phyloP scores from a whole-genome alignment of 2,797 vertebrate species.

The Falco columbarius region DNA sequence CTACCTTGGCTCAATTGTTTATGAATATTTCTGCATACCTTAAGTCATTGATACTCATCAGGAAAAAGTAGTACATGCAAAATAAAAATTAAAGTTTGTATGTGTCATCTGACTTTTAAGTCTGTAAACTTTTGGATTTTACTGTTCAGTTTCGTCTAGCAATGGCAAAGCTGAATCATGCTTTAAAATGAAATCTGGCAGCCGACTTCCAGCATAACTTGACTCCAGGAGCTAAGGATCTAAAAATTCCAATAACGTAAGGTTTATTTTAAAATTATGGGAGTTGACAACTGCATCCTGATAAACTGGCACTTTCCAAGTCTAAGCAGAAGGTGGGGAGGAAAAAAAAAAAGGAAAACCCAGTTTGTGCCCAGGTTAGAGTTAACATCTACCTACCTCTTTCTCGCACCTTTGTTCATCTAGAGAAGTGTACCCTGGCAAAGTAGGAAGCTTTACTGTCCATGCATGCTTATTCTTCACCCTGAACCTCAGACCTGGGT shows the following conservation, averaged over 20 bases:
- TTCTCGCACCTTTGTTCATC: background rate
- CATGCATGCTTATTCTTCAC: background rate
- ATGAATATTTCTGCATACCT: background rate
- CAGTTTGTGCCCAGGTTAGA: background rate
- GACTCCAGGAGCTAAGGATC: background rate
- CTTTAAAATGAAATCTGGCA: constrained; percentile 21
- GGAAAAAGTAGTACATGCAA: background rate
- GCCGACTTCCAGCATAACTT: background rate
- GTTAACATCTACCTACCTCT: background rate
- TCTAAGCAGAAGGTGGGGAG: background rate
- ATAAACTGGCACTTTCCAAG: background rate
- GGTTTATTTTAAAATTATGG: background rate
- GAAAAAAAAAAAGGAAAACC: background rate
- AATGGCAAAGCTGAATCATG: background rate
- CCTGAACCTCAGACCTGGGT: background rate
- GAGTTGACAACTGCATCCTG: background rate
- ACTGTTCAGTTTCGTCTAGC: background rate
- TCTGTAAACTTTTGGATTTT: background rate
- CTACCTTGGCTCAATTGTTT: background rate
- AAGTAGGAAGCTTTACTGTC: background rate
- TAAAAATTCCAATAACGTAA: background rate
- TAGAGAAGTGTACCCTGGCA: background rate
- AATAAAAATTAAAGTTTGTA: constrained; percentile 6
- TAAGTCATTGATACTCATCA: background rate
- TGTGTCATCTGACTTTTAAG: background rate